Base-by-base conservation (phyloP, 2,797 vertebrate genomes). In the Enteromius radiatus region DNA sequence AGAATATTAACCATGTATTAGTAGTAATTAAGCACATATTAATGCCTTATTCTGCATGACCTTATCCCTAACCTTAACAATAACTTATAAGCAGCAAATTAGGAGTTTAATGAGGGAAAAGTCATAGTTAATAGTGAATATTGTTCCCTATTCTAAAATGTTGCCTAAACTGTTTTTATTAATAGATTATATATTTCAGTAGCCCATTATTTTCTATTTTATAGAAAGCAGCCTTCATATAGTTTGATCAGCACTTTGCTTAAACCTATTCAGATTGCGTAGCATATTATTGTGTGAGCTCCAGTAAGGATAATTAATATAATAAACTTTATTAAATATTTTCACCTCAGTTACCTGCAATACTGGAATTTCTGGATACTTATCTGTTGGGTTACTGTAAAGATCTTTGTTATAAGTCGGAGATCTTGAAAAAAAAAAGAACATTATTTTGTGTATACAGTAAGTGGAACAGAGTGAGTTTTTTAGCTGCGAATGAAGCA, bases 381-480 rank as follows among this genome's bases (percentile, higher is more conserved):
- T 67, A 5, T 38, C 41, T 43, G 74, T 86, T 80, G 74, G 63
- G 45, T 19, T 64, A 14, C 49, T 76, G 19, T 49, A 49, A 4
- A 71, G 36, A 52, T 56, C 2, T 54, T 26, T 81, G 23, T 73
- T 47, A 5, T 63, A 17, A 2, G 26, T 71, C 43, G 38, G 21
- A 19, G 15, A 38, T 81, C 17, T 14, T n/a, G 1, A 65, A 67
- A 63, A 36, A 33, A 36, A 33, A 38, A 19, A 41, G 1, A 19
- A n/a, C 74, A 31, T 69, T 10, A 26, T 4, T 6, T 41, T 56
- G 15, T 54, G 31, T 54, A 49, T 36, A 38, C 38, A 41, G 38
- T 41, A 56, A 38, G 33, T 49, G 43, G 0, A 36, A 65, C 11
- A 80, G 33, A 43, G 14, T 59, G 23, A 33, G 49, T 2, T n/a